These are phyloP conservation scores for Brachionus rotundiformis DNA, from an alignment of 1,140 invertebrate genomes.

Conservation along the genomic window DNA sequence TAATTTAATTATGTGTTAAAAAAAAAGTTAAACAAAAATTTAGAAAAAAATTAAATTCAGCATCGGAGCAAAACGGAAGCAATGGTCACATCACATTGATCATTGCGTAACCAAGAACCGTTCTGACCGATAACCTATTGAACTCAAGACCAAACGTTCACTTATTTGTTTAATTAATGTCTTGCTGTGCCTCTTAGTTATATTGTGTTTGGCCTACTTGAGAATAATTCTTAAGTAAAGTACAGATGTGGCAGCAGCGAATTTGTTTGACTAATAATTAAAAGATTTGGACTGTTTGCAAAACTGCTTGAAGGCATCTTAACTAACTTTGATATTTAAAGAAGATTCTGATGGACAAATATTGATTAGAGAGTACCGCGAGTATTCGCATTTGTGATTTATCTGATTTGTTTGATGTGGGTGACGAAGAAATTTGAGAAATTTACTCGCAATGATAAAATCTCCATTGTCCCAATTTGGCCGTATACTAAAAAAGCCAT, in stretches of 20 bases:
- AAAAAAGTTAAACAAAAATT: not conserved
- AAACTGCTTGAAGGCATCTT: slow-evolving; percentile 27
- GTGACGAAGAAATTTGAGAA: slow-evolving; percentile 6
- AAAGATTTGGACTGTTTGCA: slow-evolving; percentile 8
- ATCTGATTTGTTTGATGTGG: slow-evolving; percentile 18
- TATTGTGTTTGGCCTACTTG: slow-evolving; percentile 25
- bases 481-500: not conserved
- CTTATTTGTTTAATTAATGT: slow-evolving; percentile 45
- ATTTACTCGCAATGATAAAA: slow-evolving; percentile 1
- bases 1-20: not conserved
- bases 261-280: slow-evolving; percentile 46
- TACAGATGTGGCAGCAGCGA: slow-evolving; percentile 18
- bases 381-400: slow-evolving; percentile 19
- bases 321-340: slow-evolving; percentile 3
- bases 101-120: not conserved
- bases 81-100: slow-evolving; percentile 2
- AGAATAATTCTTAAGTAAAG: slow-evolving; percentile 37
- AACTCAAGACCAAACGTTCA: slow-evolving; percentile 16
- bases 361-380: slow-evolving; percentile 1
- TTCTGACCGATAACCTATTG: slow-evolving; percentile 14
- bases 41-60: not conserved
- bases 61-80: slow-evolving; percentile 23
- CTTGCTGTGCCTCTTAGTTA: slow-evolving; percentile 38
- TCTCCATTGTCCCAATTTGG: not conserved
- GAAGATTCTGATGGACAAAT: not conserved